Evolutionary conservation across 2,113 vertebrate species (phyloP).

Genomic region (Martes martes): DNA sequence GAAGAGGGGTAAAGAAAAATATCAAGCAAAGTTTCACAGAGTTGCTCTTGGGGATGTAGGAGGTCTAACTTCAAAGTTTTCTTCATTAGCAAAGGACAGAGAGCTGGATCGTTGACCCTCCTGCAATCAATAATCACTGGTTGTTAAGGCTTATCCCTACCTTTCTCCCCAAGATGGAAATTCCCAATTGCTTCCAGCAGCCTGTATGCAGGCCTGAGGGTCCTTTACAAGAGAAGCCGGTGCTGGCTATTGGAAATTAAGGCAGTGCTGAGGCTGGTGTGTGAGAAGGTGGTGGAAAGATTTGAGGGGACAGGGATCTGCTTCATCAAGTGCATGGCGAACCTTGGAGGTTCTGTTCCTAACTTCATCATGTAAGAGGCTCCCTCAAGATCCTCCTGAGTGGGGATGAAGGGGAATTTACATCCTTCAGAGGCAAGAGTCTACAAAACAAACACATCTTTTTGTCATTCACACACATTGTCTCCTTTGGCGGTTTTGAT

Average conservation of each 20-base stretch:
- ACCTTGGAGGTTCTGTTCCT: background rate
- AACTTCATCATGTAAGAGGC: background rate
- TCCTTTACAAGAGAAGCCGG: background rate
- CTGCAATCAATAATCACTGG: background rate
- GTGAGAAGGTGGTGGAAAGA: background rate
- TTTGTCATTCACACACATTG: background rate
- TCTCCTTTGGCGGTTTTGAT: background rate
- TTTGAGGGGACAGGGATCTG: background rate
- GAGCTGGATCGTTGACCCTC: background rate
- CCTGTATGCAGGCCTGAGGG: background rate
- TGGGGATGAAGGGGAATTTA: background rate
- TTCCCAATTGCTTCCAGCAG: background rate
- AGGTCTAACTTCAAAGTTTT: background rate
- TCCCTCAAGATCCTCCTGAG: background rate
- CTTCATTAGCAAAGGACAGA: background rate
- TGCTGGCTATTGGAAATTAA: background rate
- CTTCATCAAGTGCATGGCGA: accelerated
- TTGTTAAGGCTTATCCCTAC: background rate
- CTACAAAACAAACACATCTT: background rate
- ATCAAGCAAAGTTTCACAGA: background rate
- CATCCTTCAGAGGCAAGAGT: background rate
- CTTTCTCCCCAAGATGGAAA: background rate
- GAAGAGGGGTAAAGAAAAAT: background rate
- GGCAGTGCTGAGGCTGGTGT: background rate
- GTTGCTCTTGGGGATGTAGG: background rate